Conservation (phyloP, 2,797 vertebrate genomes). For the Emydoidea blandingii region DNA sequence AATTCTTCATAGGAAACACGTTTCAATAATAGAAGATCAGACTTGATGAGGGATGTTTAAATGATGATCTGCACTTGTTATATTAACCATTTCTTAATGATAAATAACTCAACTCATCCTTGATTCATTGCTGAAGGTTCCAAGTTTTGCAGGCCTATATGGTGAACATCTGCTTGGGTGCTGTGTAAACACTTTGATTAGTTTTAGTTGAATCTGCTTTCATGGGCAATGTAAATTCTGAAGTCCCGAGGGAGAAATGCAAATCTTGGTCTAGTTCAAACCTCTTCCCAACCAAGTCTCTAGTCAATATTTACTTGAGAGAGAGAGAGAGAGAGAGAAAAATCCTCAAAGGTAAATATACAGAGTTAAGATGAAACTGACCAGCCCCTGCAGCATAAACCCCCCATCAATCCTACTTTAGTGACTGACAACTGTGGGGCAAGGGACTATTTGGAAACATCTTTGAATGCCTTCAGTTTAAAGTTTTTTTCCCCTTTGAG, state of each 20-base stretch:
- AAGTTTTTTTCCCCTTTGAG: background rate
- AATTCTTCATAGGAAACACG: background rate
- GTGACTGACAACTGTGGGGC: background rate
- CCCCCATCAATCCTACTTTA: background rate
- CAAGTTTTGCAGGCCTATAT: background rate
- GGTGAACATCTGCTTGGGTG: background rate
- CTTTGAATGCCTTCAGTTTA: background rate
- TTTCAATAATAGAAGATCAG: background rate
- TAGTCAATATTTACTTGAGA: background rate
- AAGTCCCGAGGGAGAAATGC: background rate
- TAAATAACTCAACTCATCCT: background rate
- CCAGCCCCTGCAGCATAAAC: background rate
- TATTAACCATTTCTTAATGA: background rate
- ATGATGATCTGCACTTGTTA: background rate
- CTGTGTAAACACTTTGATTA: background rate
- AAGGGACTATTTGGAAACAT: background rate
- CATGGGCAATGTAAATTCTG: background rate
- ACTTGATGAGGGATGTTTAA: background rate
- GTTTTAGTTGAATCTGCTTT: background rate
- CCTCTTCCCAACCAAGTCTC: background rate
- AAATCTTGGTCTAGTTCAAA: background rate
- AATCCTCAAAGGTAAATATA: background rate
- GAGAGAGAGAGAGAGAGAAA: no score
- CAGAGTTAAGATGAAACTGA: background rate
- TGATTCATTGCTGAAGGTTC: background rate